Base-by-base conservation (phyloP, 2,888 invertebrate species). In the Oscheius sp. region DNA sequence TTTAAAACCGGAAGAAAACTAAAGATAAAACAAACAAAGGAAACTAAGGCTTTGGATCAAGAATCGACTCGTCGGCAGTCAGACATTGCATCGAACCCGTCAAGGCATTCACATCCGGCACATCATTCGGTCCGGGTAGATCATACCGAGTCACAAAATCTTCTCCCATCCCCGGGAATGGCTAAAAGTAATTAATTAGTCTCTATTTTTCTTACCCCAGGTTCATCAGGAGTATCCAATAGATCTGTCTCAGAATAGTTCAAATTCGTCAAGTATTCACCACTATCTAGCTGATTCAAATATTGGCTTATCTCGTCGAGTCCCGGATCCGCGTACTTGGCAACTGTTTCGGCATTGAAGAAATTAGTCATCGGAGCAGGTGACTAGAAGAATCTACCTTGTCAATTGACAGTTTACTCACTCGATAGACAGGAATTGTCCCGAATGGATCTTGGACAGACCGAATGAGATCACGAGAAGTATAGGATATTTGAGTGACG, bases 81-180 rank as follows among this genome's bases (percentile, higher is more conserved):
- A 59, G 44, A 41, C 17, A 8, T 17, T 59, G 41, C 59, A 59
- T 59, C 22, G 41, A 28, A 1, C 41, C 59, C 44, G 59, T 30
- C 2, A 59, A n/a, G 5, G 12, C 59, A 26, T 59, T 59, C 30
- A 59, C 59, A 26, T 59, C 59, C 1, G 44, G 41, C 2, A 17
- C 26, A 5, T 24, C 17, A 24, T 56, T 50, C 26, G 20, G n/a
- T n/a, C 54, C 33, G 0, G 44, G 41, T 4, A 30, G 6, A 1
- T 41, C 30, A 41, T 59, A 41, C 6, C 44, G 14, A n/a, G 41
- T 28, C 38, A 44, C 26, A 26, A 30, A 59, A n/a, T 59, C 59
- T 17, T 59, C 59, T 4, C 59, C 59, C 59, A 59, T 59, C 2
- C 44, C 59, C 6, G 44, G 44, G 28, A 59, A 59, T 14, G 26